Evolutionary conservation across 2,797 vertebrate genomes (phyloP).

Genomic region (Acanthurus tractus): DNA sequence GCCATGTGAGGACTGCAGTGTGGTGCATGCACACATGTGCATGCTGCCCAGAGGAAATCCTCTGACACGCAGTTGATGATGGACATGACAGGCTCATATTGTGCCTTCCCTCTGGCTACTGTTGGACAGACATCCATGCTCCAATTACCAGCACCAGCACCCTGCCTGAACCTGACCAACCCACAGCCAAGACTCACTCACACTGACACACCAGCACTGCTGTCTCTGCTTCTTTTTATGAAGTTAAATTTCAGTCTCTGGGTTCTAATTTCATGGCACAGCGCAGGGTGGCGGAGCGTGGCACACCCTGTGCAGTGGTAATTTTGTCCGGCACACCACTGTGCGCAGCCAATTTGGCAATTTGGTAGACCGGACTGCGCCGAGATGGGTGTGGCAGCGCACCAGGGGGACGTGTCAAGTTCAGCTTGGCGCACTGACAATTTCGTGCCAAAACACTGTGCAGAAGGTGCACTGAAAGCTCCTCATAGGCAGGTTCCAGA

Average conservation of each 20-base stretch:
- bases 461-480: too few relatives aligned
- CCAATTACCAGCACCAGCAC: slow-evolving; percentile 46
- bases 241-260: neutral
- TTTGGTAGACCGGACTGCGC: too few relatives aligned
- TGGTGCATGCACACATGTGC: slow-evolving; percentile 7
- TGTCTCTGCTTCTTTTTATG: neutral
- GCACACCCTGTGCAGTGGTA: too few relatives aligned
- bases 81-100: slow-evolving; percentile 49
- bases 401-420: too few relatives aligned
- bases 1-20: slow-evolving; percentile 7
- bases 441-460: too few relatives aligned
- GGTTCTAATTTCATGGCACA: too few relatives aligned
- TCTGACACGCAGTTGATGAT: slow-evolving; percentile 52
- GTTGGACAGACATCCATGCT: slow-evolving; percentile 32
- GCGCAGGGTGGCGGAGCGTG: too few relatives aligned
- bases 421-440: too few relatives aligned
- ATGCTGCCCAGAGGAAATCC: slow-evolving; percentile 40
- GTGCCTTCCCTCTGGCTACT: slow-evolving; percentile 31
- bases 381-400: too few relatives aligned
- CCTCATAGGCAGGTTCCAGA: too few relatives aligned
- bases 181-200: slow-evolving; percentile 6
- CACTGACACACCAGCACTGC: neutral
- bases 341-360: too few relatives aligned
- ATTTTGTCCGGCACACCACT: too few relatives aligned
- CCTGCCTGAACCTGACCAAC: slow-evolving; percentile 10